Base-by-base conservation (phyloP, 1,140 invertebrate species). In the Macrobrachium nipponense region DNA sequence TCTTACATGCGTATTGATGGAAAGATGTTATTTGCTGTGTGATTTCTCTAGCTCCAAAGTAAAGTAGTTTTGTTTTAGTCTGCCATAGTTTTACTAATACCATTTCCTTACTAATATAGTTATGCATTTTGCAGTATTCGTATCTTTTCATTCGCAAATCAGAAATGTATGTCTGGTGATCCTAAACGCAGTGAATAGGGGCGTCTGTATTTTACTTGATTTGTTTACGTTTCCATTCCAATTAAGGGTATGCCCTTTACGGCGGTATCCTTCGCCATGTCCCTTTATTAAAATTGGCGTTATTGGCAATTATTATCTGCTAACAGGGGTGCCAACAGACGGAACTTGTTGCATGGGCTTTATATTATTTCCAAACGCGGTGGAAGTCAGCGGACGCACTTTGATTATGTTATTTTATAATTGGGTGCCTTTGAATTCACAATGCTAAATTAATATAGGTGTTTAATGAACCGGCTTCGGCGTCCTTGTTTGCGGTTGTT, bases 241-340 rank as follows among this genome's bases (percentile, higher is more conserved):
- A 43, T 23, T 36, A 43, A 61, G 27, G 81, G 59, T 12, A n/a
- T 68, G 23, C 27, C 20, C 44, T 36, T 62, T 60, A 61, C n/a
- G 80, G 75, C 68, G 17, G 43, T 20, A 75, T 75, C 70, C 59
- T 75, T 59, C 73, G 70, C 80, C 36, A 82, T 73, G 23, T 60
- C 76, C 23, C 64, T 86, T 86, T 68, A 75, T 80, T 80, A 86
- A 80, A 80, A 64, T 80, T 80, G 43, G 43, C 59, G 23, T 70
- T 59, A 80, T 75, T 58, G 59, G n/a, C 66, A 73, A 75, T 86
- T 43, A 80, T 61, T 73, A 27, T 72, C 23, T 18, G 58, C 36
- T 70, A 36, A 51, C 77, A 80, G 60, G 6, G 84, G 17, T 61
- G 44, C 66, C 66, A 80, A 73, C 68, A 17, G 51, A 51, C 51